These are phyloP conservation scores for Lagocephalus sceleratus DNA, from an alignment of 2,797 vertebrate species.

Conservation along the genomic window DNA sequence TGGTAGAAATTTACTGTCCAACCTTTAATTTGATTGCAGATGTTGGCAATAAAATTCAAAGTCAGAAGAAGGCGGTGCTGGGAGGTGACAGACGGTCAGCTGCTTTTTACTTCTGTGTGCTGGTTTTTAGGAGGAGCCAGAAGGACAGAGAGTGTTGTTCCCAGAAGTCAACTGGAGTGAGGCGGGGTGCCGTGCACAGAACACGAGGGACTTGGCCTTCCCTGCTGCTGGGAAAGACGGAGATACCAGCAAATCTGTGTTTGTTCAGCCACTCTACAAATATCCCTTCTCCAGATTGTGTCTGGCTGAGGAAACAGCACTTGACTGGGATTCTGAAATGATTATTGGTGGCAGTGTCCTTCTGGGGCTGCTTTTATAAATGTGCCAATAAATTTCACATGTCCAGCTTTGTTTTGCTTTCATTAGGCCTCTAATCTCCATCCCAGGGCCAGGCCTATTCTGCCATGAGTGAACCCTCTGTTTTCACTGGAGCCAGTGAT, in stretches of 20 bases:
- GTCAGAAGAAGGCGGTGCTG: constrained; percentile 20
- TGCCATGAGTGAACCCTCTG: constrained; percentile 75
- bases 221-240: constrained; percentile 80
- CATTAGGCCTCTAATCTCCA: constrained; percentile 81
- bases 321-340: constrained; percentile 76
- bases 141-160: constrained; percentile 65
- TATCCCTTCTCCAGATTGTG: constrained; percentile 79
- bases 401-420: constrained; percentile 86
- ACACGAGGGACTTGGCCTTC: constrained; percentile 56
- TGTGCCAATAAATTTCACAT: constrained; percentile 85
- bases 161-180: constrained; percentile 65
- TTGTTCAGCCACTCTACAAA: constrained; percentile 86
- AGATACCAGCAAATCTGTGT: constrained; percentile 85
- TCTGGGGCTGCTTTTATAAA: constrained; percentile 77
- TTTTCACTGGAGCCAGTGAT: constrained; percentile 78
- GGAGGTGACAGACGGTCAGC: constrained; percentile 32
- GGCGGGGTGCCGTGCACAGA: constrained; percentile 54
- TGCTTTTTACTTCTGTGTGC: constrained; percentile 30
- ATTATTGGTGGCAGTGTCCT: constrained; percentile 80
- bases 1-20: constrained; percentile 11
- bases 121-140: constrained; percentile 64
- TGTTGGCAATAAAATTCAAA: constrained; percentile 15
- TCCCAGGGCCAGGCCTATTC: constrained; percentile 70
- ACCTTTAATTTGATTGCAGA: constrained; percentile 23
- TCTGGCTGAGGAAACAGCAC: constrained; percentile 76